Evolutionary conservation across 2,888 invertebrate species (phyloP), one percentile per base, ranked within the genome.

Genomic region (Perizoma affinitatum): DNA sequence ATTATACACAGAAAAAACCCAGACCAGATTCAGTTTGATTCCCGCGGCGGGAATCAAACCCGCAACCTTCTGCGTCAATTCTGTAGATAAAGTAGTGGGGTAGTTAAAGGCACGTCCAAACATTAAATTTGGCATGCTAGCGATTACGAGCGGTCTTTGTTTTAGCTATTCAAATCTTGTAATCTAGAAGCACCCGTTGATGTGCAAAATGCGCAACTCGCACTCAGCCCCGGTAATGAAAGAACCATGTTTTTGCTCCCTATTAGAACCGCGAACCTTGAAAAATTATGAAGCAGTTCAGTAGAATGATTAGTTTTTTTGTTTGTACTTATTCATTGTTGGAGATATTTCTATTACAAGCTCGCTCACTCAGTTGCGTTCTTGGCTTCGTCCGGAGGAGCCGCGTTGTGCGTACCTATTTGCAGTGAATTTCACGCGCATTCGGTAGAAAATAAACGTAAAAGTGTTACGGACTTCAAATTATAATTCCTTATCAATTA

Each of bases 261-360:
- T 69, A 69, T 75, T 74, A 69, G 67, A 65, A 67, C 71, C 67
- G 65, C 58, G 65, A 75, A 72, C 78, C 80, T 80, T 78, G 78
- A 78, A 75, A 71, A 66, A 67, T 63, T 70, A 72, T 76, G 70
- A 70, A 68, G 68, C 69, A 66, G 74, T 73, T 70, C 71, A 64
- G 71, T 72, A 69, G 69, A 71, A 69, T 75, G 67, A 72, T 70
- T 63, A 62, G 74, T 74, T 69, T 79, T 22, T 82, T 79, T 80
- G 83, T 86, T 83, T 83, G 83, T 81, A n/a, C n/a, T n/a, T n/a
- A 78, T 80, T 83, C 79, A 78, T 79, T 79, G 81, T 78, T 75
- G 74, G 78, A 80, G 80, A 85, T 87, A 81, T 86, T 84, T 83
- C 84, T 82, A 83, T 82, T 79, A 73, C 72, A 68, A 68, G 69